phyloP scores from a whole-genome alignment of 2,797 vertebrate genomes.

The Hozukius guyotensis region DNA sequence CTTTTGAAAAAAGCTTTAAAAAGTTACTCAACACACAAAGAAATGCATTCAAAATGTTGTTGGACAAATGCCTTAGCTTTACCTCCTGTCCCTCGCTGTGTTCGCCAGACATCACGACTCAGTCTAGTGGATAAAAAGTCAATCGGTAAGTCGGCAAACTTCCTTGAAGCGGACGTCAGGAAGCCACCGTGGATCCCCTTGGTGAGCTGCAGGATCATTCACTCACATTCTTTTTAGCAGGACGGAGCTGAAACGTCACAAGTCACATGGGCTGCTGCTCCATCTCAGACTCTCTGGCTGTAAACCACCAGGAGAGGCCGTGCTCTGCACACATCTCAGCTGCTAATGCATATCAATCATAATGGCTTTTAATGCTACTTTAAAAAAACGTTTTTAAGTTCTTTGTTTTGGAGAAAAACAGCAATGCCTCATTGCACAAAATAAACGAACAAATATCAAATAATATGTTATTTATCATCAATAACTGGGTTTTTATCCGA shows the following conservation, averaged over 20 bases:
- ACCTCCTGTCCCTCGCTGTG: slow-evolving; percentile 70
- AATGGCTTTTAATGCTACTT: neutral
- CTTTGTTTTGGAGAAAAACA: neutral
- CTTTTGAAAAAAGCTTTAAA: neutral
- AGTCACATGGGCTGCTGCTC: slow-evolving; percentile 73
- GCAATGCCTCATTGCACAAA: neutral
- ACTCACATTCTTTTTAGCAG: slow-evolving; percentile 70
- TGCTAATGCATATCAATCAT: neutral
- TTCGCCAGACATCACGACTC: slow-evolving; percentile 67
- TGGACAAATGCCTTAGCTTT: neutral
- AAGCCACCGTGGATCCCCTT: slow-evolving; percentile 64
- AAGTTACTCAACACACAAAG: slow-evolving; percentile 2
- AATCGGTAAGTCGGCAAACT: slow-evolving; percentile 26
- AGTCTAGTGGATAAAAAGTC: neutral
- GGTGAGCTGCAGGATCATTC: slow-evolving; percentile 63
- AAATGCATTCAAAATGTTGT: neutral
- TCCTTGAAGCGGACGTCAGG: slow-evolving; percentile 73
- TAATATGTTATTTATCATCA: neutral
- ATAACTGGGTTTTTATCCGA: neutral
- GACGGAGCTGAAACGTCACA: slow-evolving; percentile 70
- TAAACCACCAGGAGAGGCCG: slow-evolving; percentile 16
- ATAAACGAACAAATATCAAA: neutral
- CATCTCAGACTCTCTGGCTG: neutral
- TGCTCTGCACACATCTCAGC: neutral
- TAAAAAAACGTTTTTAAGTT: too few relatives aligned